Evolutionary conservation across 37 sponge, comb jelly and placozoan species (phyloP).

Genomic region (Haliclona indistincta): DNA sequence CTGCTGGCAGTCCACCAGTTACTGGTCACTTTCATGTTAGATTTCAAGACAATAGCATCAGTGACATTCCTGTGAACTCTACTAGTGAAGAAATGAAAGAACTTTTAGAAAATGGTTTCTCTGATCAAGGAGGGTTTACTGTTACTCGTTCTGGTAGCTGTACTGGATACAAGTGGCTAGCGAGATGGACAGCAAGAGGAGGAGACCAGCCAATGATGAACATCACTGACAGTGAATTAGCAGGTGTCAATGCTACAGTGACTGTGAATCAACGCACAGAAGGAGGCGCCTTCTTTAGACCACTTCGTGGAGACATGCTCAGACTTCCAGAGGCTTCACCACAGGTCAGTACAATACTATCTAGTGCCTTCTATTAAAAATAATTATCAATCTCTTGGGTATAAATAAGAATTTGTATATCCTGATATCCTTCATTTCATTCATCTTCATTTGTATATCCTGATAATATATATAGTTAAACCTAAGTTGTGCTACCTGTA

Average conservation of each 20-base stretch:
- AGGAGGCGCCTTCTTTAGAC: slow-evolving; percentile 71
- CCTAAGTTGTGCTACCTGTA: too few species aligned
- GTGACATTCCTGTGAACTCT: slow-evolving; percentile 17
- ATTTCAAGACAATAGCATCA: slow-evolving; percentile 11
- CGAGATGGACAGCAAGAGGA: slow-evolving; percentile 52
- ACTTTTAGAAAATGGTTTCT: slow-evolving; percentile 32
- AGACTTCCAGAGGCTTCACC: slow-evolving; percentile 65
- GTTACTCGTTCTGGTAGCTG: slow-evolving; percentile 50
- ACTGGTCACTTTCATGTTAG: slow-evolving; percentile 44
- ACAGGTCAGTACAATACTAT: slow-evolving; percentile 68
- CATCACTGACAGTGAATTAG: slow-evolving; percentile 18
- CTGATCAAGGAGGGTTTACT: slow-evolving; percentile 33
- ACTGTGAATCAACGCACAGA: slow-evolving; percentile 17
- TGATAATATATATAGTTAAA: too few species aligned
- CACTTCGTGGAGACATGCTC: slow-evolving; percentile 82
- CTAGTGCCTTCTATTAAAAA: background rate
- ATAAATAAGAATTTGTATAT: too few species aligned
- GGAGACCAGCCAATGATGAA: slow-evolving; percentile 59
- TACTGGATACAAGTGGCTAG: slow-evolving; percentile 47
- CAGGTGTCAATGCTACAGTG: slow-evolving; percentile 20
- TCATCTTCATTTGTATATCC: too few species aligned
- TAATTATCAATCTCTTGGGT: background rate
- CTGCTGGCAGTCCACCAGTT: slow-evolving; percentile 30
- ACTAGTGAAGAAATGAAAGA: slow-evolving; percentile 8
- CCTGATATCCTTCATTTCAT: too few species aligned